phyloP scores from a whole-genome alignment of 2,888 invertebrate genomes.

The Hipparchia sbordonii region DNA sequence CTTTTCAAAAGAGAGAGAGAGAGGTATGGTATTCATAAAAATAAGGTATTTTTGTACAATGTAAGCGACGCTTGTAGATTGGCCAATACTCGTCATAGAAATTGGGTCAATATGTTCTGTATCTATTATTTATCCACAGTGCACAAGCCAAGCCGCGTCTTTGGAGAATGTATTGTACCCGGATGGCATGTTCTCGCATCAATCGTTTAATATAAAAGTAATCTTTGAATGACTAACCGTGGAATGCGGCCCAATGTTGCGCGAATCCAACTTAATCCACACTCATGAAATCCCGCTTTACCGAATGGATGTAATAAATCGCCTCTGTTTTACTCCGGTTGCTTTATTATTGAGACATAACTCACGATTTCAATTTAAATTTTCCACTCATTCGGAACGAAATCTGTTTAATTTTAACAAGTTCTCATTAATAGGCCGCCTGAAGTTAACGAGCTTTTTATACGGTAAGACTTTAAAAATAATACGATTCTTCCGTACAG shows the following conservation, averaged over 20 bases:
- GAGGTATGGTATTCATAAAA: too few relatives aligned
- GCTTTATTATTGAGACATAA: constrained; percentile 18
- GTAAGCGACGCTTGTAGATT: too few relatives aligned
- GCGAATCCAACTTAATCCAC: not conserved
- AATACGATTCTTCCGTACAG: not conserved
- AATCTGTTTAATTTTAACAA: constrained; percentile 8
- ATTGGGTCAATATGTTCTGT: too few relatives aligned
- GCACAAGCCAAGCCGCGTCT: too few relatives aligned
- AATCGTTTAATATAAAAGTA: too few relatives aligned
- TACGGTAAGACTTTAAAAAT: not conserved
- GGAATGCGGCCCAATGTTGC: not conserved
- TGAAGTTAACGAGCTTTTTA: not conserved
- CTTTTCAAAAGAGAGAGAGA: too few relatives aligned
- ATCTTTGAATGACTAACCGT: too few relatives aligned
- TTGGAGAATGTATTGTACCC: too few relatives aligned
- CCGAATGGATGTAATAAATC: constrained; percentile 9
- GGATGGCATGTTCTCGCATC: too few relatives aligned
- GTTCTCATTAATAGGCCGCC: not conserved
- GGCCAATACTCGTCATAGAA: too few relatives aligned
- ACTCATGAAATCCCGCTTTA: constrained; percentile 3
- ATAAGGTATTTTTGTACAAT: too few relatives aligned
- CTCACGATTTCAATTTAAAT: constrained; percentile 13
- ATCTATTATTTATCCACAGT: too few relatives aligned
- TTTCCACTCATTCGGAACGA: not conserved
- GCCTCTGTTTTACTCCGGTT: not conserved